phyloP scores from a whole-genome alignment of 2,797 vertebrate genomes.

The Characodon lateralis region DNA sequence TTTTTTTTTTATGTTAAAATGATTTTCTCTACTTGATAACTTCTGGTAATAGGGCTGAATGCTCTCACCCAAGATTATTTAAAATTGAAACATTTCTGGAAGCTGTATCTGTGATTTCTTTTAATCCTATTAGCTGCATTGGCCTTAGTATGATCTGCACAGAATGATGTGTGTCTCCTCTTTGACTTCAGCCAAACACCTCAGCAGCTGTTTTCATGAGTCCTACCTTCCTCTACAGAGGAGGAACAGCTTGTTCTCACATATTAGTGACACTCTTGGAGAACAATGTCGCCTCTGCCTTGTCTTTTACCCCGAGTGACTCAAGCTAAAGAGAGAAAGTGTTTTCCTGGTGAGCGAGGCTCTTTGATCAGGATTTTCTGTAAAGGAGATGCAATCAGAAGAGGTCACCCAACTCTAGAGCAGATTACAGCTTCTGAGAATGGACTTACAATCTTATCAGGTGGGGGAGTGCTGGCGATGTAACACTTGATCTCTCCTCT shows the following conservation, averaged over 20 bases:
- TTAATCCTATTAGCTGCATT: slow-evolving; percentile 1
- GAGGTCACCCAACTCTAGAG: slow-evolving; percentile 40
- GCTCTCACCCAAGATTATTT: not conserved
- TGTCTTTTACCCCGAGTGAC: slow-evolving; percentile 9
- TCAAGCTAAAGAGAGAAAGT: slow-evolving; percentile 8
- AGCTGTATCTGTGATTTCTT: not conserved
- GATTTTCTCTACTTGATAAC: not conserved
- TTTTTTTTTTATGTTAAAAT: not conserved
- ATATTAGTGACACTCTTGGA: slow-evolving; percentile 19
- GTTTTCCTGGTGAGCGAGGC: not conserved
- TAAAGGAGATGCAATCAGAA: slow-evolving; percentile 43
- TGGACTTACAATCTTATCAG: slow-evolving; percentile 93
- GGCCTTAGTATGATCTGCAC: slow-evolving; percentile 3
- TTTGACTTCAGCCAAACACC: slow-evolving; percentile 36
- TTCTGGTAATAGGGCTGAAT: not conserved
- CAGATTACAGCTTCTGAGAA: slow-evolving; percentile 49
- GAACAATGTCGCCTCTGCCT: slow-evolving; percentile 22
- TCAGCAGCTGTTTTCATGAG: slow-evolving; percentile 62
- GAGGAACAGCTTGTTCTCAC: slow-evolving; percentile 49
- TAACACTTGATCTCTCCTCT: slow-evolving; percentile 93
- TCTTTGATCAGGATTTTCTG: slow-evolving; percentile 28
- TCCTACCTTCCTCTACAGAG: slow-evolving; percentile 48
- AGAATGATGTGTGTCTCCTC: slow-evolving; percentile 18
- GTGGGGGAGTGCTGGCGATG: slow-evolving; percentile 93
- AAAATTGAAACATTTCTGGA: slow-evolving; percentile 1